Evolutionary conservation across 2,113 vertebrate species (phyloP).

Genomic region (Syrmaticus mikado): DNA sequence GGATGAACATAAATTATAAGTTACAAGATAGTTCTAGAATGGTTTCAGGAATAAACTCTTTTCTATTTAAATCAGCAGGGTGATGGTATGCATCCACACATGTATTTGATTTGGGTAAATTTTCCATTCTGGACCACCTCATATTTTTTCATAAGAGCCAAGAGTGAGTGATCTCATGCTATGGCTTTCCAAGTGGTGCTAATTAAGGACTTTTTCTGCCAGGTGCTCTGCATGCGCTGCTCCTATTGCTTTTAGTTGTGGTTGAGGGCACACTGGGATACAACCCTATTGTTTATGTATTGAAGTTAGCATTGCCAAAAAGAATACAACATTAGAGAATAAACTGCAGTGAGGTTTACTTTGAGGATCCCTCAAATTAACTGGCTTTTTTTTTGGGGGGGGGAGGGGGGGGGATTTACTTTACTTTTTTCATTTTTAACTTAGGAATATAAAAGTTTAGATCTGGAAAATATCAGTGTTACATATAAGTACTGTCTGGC

Average conservation of each 20-base stretch:
- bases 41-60: constrained; percentile 11
- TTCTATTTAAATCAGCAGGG: constrained; percentile 27
- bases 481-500: background rate
- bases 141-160: constrained; percentile 41
- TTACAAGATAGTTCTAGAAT: background rate
- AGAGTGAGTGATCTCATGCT: constrained; percentile 66
- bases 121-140: constrained; percentile 64
- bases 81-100: constrained; percentile 27
- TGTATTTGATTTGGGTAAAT: constrained; percentile 59
- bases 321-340: background rate
- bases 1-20: background rate
- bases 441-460: background rate
- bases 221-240: constrained; percentile 23
- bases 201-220: constrained; percentile 39
- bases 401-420: background rate
- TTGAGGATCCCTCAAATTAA: background rate
- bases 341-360: background rate
- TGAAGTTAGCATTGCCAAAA: background rate
- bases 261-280: background rate
- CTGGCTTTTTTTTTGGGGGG: background rate
- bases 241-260: constrained; percentile 17
- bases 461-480: constrained; percentile 50
- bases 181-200: constrained; percentile 52
- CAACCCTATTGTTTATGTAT: background rate
- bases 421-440: background rate